These are phyloP conservation scores for Chromoteleia sp. DNA, from an alignment of 2,888 invertebrate genomes.

Conservation along the genomic window DNA sequence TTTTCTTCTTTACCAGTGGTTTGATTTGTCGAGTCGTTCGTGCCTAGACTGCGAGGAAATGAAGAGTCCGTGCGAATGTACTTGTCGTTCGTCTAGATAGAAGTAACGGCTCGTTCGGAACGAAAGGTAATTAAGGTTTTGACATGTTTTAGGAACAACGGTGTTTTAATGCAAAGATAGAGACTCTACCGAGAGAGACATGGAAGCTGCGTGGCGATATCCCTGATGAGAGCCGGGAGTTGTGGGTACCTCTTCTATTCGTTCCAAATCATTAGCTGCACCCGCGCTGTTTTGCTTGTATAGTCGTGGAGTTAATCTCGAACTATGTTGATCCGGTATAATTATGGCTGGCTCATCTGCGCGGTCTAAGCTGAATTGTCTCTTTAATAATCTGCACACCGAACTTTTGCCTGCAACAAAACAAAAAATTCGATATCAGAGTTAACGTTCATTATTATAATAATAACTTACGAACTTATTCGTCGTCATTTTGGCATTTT, in stretches of 20 bases:
- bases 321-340: slow-evolving; percentile 62
- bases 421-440: slow-evolving; percentile 10
- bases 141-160: slow-evolving; percentile 45
- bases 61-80: slow-evolving; percentile 26
- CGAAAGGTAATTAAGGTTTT: slow-evolving; percentile 70
- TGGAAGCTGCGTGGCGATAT: slow-evolving; percentile 82
- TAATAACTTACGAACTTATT: too few species aligned
- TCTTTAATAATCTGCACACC: slow-evolving; percentile 86
- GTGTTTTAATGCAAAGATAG: slow-evolving; percentile 84
- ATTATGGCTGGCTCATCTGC: slow-evolving; percentile 85
- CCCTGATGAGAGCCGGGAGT: slow-evolving; percentile 82
- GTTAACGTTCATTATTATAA: background rate
- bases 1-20: slow-evolving; percentile 8
- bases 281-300: slow-evolving; percentile 90
- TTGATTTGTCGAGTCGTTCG: slow-evolving; percentile 45
- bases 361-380: slow-evolving; percentile 90
- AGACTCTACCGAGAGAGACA: slow-evolving; percentile 84
- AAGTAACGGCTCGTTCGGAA: slow-evolving; percentile 68
- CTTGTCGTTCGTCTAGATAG: slow-evolving; percentile 17
- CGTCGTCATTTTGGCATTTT: too few species aligned
- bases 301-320: slow-evolving; percentile 80
- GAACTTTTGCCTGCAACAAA: slow-evolving; percentile 67
- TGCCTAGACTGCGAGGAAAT: slow-evolving; percentile 28
- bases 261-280: slow-evolving; percentile 89
- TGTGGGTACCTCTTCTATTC: slow-evolving; percentile 88